Evolutionary conservation across 2,113 vertebrate genomes (phyloP).

Genomic region (Trematomus loennbergii): DNA sequence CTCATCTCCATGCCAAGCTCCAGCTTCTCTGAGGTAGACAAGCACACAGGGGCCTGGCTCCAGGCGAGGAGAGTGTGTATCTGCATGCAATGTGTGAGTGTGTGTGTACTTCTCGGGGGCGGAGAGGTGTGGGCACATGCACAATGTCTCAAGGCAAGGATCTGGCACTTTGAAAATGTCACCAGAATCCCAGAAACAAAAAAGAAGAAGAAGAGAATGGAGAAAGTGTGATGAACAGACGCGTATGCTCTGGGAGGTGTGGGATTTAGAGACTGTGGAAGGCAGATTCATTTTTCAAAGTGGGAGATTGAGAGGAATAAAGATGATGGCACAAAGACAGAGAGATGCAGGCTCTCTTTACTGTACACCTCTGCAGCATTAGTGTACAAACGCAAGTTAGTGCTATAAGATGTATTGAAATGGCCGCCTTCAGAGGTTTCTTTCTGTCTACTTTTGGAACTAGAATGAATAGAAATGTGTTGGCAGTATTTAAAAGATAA

Average conservation of each 20-base stretch:
- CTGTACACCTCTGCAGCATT: constrained; percentile 34
- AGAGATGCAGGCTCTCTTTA: constrained; percentile 34
- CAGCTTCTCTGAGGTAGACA: constrained; percentile 71
- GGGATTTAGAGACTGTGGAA: constrained; percentile 59
- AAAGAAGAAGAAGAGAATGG: constrained; percentile 31
- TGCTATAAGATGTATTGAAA: too few relatives aligned
- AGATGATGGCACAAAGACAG: constrained; percentile 47
- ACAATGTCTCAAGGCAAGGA: constrained; percentile 70
- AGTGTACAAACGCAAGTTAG: not conserved
- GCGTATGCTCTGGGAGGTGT: constrained; percentile 60
- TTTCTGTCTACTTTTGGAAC: too few relatives aligned
- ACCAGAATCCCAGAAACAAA: constrained; percentile 67
- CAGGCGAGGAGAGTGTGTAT: constrained; percentile 45
- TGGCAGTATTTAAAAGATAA: too few relatives aligned
- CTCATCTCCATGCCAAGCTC: constrained; percentile 63
- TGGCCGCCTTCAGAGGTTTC: too few relatives aligned
- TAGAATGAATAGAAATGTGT: too few relatives aligned
- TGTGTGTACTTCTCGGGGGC: constrained; percentile 22
- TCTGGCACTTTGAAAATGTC: constrained; percentile 78
- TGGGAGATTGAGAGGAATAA: constrained; percentile 44
- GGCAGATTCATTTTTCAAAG: constrained; percentile 38
- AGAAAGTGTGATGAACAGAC: constrained; percentile 64
- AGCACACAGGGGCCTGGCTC: constrained; percentile 62
- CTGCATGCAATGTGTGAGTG: not conserved
- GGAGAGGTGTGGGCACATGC: constrained; percentile 63